Base-by-base conservation (phyloP, 2,888 invertebrate genomes). In the Eupithecia dodoneata region DNA sequence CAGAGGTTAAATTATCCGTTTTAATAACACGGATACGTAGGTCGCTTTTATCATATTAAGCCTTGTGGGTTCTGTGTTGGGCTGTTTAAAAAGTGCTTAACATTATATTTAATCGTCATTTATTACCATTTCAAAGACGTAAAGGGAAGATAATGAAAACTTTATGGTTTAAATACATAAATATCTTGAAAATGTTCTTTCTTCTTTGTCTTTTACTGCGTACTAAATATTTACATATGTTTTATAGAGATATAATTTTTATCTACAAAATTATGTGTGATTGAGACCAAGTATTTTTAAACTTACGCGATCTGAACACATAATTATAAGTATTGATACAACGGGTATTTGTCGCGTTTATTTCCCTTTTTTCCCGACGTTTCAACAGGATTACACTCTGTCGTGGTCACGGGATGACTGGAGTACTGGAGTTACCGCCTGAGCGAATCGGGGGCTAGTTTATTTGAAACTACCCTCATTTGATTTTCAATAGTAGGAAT, bases 1-100 rank as follows among this genome's bases (percentile, higher is more conserved):
- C 86, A 83, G 81, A 79, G 82, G 82, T 83, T 79, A 79, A 80
- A 80, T 81, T 80, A 80, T 78, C 70, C 30, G 76, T 73, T 80
- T 79, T 79, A 76, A 79, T 73, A 76, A 72, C 74, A 73, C 76
- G 79, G 74, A 76, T 75, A 76, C 65, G 71, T 76, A 13, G 30
- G 77, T 74, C 78, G 69, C 67, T 74, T 72, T 78, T 76, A 76
- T 78, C 78, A 76, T 76, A 47, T 78, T 72, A 70, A 72, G 65
- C 74, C 72, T 45, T 73, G 65, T 13, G n/a, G 45, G 41, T 63
- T 63, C 71, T 70, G 72, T 72, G 52, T 75, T 67, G 72, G 63
- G 63, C 41, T 71, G 59, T 74, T 74, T 47, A 70, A 70, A 55
- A 45, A 9, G 45, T 55, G 70, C 65, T 72, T 72, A 71, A 73